Conservation (phyloP, 2,113 vertebrate species). For the Rhabdomys dilectus region DNA sequence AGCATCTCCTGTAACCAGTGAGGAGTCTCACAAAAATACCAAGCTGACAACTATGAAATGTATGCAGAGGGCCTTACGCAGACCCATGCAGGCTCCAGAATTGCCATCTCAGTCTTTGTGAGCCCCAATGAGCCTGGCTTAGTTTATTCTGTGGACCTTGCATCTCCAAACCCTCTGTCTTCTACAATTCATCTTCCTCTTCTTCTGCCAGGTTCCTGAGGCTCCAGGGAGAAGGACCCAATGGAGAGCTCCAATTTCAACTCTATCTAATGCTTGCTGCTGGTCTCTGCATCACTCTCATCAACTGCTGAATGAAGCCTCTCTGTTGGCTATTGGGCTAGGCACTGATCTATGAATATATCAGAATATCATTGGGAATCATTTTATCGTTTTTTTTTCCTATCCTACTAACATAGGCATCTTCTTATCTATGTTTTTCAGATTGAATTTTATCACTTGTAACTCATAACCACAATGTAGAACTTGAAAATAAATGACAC, state of each 20-base stretch:
- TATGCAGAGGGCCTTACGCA: background rate
- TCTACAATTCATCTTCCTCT: no score
- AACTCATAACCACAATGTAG: background rate
- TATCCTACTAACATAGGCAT: background rate
- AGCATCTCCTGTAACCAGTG: background rate
- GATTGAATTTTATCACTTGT: background rate
- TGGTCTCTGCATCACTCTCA: background rate
- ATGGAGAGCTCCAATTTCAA: background rate
- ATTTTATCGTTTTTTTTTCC: background rate
- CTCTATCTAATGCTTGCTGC: background rate
- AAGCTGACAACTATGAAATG: background rate
- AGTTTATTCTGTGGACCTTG: background rate
- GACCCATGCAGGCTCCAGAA: background rate
- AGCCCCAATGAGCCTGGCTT: background rate
- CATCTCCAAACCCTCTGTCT: background rate
- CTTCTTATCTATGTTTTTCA: background rate
- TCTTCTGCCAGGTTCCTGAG: background rate
- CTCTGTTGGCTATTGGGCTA: background rate
- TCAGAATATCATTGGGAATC: background rate
- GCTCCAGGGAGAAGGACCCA: background rate
- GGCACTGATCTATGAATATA: background rate
- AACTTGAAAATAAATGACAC: conserved; percentile 11
- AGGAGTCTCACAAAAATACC: background rate
- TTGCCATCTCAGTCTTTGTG: background rate
- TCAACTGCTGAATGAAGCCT: background rate